Evolutionary conservation across 2,888 invertebrate species (phyloP), one percentile per base, ranked within the genome.

Genomic region (Stegophylla sp.): DNA sequence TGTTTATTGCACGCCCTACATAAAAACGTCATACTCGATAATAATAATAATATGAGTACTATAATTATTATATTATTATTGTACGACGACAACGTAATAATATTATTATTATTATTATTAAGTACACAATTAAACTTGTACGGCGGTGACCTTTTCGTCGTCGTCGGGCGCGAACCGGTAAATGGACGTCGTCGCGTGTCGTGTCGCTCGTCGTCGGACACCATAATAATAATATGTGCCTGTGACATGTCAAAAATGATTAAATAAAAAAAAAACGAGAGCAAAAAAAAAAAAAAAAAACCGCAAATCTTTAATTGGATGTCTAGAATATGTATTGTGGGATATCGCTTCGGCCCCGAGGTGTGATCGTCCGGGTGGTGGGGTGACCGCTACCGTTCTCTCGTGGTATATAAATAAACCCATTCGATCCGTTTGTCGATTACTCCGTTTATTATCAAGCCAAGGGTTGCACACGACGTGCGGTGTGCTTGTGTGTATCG

Each of bases 381-480:
- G 74, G 63, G 48, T 51, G 20, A 34, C n/a, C 23, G 48, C 20
- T 43, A 41, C 61, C 23, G 15, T 74, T 48, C 34, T 48, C 2
- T n/a, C n/a, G n/a, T n/a, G n/a, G 10, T 63, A 48, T 74, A 74
- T 74, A 74, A 74, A 74, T 74, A 51, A 63, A 51, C 28, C 1
- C 51, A n/a, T 20, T 74, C 34, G 20, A 13, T 20, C n/a, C 23
- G 20, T 23, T 20, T 48, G 3, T 17, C 23, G 74, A 48, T 48
- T 48, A 34, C 20, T 74, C n/a, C n/a, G 61, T 48, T 63, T 15
- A 48, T 12, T 34, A n/a, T n/a, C n/a, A n/a, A n/a, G 15, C 9
- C 34, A 63, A 74, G 74, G 74, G 63, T 63, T 51, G 63, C 28
- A 45, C n/a, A 61, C n/a, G 34, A n/a, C n/a, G n/a, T n/a, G n/a